phyloP scores from a whole-genome alignment of 2,797 vertebrate species.

The Scleropages formosus region DNA sequence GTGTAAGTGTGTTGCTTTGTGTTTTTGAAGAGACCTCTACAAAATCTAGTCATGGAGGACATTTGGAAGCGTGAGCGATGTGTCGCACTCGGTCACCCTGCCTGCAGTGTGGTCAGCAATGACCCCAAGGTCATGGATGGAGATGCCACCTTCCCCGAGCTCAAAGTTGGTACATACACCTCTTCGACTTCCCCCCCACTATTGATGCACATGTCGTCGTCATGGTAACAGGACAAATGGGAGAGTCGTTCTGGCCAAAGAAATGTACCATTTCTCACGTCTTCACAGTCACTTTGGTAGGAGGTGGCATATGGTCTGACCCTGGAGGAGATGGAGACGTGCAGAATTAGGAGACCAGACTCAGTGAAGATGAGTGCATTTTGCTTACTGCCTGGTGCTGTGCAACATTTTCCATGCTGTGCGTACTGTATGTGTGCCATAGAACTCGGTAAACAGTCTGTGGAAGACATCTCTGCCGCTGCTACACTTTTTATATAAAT shows the following conservation, averaged over 20 bases:
- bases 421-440: no score
- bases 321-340: neutral
- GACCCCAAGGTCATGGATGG: neutral
- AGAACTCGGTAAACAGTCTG: no score
- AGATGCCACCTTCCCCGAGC: neutral
- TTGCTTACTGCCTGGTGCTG: no score
- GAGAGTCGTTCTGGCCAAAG: neutral
- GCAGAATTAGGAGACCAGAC: neutral
- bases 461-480: no score
- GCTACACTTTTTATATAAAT: no score
- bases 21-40: no score
- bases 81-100: neutral
- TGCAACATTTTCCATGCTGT: no score
- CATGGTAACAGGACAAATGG: neutral
- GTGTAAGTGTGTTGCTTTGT: slow-evolving; percentile 19
- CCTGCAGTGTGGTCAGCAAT: neutral
- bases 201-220: neutral
- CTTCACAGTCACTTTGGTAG: neutral
- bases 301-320: slow-evolving; percentile 2
- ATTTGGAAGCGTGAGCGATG: neutral
- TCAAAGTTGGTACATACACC: neutral
- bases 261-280: neutral
- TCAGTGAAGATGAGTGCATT: no score
- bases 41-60: no score
- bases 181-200: neutral